phyloP scores from a whole-genome alignment of 2,797 vertebrate species.

The Acomys russatus region DNA sequence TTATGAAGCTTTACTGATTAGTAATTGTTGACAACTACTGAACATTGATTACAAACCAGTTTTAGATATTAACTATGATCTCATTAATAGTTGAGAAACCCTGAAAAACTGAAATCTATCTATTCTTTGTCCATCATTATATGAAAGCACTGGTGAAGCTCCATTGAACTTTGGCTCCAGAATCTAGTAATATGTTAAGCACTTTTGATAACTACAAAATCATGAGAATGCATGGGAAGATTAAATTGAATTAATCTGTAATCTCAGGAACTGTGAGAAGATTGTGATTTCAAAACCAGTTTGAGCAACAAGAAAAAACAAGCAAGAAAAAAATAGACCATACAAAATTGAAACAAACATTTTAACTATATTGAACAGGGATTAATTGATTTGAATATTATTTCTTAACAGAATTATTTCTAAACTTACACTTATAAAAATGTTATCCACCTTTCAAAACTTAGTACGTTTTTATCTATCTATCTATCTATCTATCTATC shows the following conservation, averaged over 20 bases:
- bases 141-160: background rate
- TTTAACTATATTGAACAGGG: background rate
- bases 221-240: background rate
- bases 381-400: constrained; percentile 5
- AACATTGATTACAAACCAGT: background rate
- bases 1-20: background rate
- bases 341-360: background rate
- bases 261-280: background rate
- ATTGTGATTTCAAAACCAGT: background rate
- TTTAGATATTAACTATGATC: background rate
- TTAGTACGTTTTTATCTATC: background rate
- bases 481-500: background rate
- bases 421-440: background rate
- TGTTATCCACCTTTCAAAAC: background rate
- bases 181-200: background rate
- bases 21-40: background rate
- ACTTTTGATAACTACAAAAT: background rate
- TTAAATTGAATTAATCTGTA: background rate
- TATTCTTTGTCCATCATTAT: background rate
- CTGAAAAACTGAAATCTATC: background rate
- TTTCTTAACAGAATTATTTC: background rate
- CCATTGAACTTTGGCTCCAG: background rate
- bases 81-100: constrained; percentile 11
- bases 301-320: background rate
- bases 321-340: background rate